Evolutionary conservation across 2,888 invertebrate genomes (phyloP).

Genomic region (Diarsia brunnea): DNA sequence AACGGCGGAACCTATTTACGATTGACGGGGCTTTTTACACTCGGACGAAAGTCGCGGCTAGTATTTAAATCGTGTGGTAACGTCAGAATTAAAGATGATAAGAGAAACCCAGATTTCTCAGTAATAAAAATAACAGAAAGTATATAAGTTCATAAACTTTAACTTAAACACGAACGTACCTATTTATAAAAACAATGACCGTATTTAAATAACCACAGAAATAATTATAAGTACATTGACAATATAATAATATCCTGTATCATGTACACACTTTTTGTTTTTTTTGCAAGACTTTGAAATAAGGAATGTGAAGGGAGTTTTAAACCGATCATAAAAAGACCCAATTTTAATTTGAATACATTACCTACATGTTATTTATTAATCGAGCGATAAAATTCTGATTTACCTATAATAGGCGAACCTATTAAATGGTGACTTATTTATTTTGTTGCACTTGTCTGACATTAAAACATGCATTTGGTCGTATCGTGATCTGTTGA

Average conservation of each 20-base stretch:
- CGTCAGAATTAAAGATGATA: too few relatives aligned
- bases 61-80: too few relatives aligned
- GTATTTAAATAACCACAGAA: not conserved
- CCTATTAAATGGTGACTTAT: constrained; percentile 46
- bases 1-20: too few relatives aligned
- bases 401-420: constrained; percentile 13
- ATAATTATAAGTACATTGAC: constrained; percentile 30
- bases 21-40: too few relatives aligned
- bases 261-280: constrained; percentile 47
- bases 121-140: not conserved
- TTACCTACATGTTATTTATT: constrained; percentile 31
- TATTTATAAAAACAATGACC: constrained; percentile 12
- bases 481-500: not conserved
- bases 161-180: not conserved
- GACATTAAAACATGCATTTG: constrained; percentile 52
- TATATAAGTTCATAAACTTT: not conserved
- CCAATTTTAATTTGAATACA: constrained; percentile 48
- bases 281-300: constrained; percentile 36
- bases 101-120: not conserved
- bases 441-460: constrained; percentile 40
- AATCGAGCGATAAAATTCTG: constrained; percentile 32
- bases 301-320: constrained; percentile 65
- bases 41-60: too few relatives aligned
- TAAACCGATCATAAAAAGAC: constrained; percentile 27
- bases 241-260: constrained; percentile 52